phyloP scores from a whole-genome alignment of 2,113 vertebrate genomes.

The Columba livia region DNA sequence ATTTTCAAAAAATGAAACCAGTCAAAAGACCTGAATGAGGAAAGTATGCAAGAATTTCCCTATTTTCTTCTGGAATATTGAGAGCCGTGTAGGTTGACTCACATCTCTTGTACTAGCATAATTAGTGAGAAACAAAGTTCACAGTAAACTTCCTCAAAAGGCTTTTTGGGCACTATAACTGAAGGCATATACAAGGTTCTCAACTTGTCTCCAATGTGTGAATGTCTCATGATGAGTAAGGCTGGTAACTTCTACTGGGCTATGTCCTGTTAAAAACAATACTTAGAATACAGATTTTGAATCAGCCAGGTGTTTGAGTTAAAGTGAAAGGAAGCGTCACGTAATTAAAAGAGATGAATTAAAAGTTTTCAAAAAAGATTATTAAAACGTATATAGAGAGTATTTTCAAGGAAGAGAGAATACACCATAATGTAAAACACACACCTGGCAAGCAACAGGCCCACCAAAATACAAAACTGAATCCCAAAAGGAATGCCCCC shows the following conservation, averaged over 20 bases:
- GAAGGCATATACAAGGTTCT: not conserved
- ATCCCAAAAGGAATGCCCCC: not conserved
- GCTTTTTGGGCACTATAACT: not conserved
- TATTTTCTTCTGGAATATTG: not conserved
- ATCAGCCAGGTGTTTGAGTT: not conserved
- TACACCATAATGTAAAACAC: not conserved
- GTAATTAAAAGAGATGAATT: not conserved
- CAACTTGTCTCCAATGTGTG: not conserved
- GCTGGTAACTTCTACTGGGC: not conserved
- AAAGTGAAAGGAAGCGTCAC: not conserved
- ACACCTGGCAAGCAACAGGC: not conserved
- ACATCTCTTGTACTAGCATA: not conserved
- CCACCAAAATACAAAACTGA: not conserved
- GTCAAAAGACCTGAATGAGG: not conserved
- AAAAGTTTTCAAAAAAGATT: not conserved
- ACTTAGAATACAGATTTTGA: not conserved
- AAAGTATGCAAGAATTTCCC: not conserved
- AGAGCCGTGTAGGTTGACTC: not conserved
- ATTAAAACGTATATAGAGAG: not conserved
- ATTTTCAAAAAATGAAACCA: not conserved
- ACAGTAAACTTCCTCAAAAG: not conserved
- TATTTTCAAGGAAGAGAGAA: not conserved
- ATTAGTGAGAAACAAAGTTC: not conserved
- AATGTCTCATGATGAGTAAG: not conserved
- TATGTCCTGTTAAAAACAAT: not conserved